These are phyloP conservation scores for Asbolus verrucosus DNA, from an alignment of 1,140 invertebrate genomes.

Conservation along the genomic window DNA sequence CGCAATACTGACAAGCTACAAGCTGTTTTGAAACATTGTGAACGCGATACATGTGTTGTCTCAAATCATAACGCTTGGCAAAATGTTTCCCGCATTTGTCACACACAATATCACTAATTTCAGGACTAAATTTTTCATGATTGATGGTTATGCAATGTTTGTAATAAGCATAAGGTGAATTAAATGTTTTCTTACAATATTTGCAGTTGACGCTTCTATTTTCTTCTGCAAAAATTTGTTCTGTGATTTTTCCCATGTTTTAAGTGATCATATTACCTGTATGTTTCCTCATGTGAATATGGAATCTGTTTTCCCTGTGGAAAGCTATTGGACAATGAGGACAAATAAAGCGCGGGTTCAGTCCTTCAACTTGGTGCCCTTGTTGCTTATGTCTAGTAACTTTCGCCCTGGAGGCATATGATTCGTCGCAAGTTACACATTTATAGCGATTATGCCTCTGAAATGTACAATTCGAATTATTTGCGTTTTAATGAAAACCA, in stretches of 20 bases:
- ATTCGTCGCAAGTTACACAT: constrained; percentile 62
- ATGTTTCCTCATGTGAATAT: constrained; percentile 54
- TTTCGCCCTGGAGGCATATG: constrained; percentile 62
- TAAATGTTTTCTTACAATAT: constrained; percentile 48
- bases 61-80: constrained; percentile 60
- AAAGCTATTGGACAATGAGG: constrained; percentile 54
- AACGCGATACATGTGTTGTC: constrained; percentile 63
- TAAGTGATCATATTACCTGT: constrained; percentile 49
- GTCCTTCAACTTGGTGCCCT: constrained; percentile 47
- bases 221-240: constrained; percentile 45
- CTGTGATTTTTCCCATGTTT: too few relatives aligned
- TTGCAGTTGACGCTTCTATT: constrained; percentile 41
- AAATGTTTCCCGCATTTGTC: constrained; percentile 62
- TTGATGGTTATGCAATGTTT: constrained; percentile 59
- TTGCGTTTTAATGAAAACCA: too few relatives aligned
- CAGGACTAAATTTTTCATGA: constrained; percentile 60
- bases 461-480: too few relatives aligned
- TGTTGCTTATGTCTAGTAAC: constrained; percentile 53
- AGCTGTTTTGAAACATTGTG: constrained; percentile 61
- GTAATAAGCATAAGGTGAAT: constrained; percentile 52
- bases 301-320: constrained; percentile 52
- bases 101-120: constrained; percentile 62
- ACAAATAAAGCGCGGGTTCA: constrained; percentile 46
- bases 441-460: constrained; percentile 64
- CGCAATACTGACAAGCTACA: constrained; percentile 61